A percentile compares a stretch with the other conserved stretches of the same genome.
Evolutionary conservation across 92 coral and sea anemone genomes (phyloP).

Genomic region (Actinernus sp.): DNA sequence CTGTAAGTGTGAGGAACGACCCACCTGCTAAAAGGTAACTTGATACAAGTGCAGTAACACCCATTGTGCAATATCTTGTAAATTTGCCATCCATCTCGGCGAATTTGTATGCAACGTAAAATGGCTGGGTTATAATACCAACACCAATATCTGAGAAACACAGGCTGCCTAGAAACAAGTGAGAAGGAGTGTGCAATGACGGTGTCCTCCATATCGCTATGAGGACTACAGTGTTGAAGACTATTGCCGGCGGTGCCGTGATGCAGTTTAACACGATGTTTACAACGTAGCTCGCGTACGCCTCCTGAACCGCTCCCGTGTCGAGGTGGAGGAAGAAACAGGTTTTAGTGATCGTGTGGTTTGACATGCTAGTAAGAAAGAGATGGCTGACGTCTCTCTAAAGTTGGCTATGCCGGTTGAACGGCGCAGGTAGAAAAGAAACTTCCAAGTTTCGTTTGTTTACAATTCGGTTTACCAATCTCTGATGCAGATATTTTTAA

Average conservation of each 20-base stretch:
- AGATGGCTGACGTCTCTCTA: too few relatives aligned
- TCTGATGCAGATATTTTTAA: too few relatives aligned
- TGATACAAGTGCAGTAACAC: not conserved
- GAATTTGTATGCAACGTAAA: slow-evolving; percentile 2
- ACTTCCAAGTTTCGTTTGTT: too few relatives aligned
- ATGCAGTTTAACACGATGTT: not conserved
- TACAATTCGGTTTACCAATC: too few relatives aligned
- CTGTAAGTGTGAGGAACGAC: not conserved
- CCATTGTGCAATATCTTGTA: not conserved
- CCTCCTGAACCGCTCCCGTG: not conserved
- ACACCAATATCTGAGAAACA: not conserved
- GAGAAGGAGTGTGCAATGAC: not conserved
- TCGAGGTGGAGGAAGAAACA: not conserved
- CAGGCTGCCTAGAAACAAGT: not conserved
- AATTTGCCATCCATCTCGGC: not conserved
- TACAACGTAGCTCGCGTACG: not conserved
- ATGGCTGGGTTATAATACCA: slow-evolving; percentile 3
- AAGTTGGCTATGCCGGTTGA: too few relatives aligned
- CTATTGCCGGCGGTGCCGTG: not conserved
- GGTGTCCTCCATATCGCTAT: not conserved
- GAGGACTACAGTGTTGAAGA: not conserved
- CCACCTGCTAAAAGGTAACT: slow-evolving; percentile 1
- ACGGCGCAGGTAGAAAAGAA: too few relatives aligned
- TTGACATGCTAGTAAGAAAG: too few relatives aligned
- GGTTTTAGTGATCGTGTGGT: too few relatives aligned